Conservation (phyloP, 1,140 invertebrate genomes). For the Ganaspis sp. region DNA sequence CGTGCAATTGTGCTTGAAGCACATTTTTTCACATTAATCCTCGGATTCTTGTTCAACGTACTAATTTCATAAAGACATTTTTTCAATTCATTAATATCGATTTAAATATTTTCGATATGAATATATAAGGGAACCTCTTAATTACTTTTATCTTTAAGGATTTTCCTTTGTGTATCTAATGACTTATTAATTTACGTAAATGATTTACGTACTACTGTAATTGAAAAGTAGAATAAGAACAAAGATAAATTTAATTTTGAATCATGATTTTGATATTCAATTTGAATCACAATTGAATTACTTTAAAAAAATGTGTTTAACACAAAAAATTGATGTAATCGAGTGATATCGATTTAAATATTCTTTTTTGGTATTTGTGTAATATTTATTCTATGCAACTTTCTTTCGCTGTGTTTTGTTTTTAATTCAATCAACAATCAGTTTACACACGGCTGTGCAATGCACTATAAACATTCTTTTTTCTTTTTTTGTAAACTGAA, state of each 20-base stretch:
- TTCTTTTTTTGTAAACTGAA: neutral
- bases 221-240: conserved; percentile 16
- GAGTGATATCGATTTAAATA: neutral
- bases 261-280: neutral
- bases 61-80: neutral
- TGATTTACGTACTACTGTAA: neutral
- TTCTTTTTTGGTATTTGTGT: neutral
- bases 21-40: neutral
- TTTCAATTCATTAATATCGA: neutral
- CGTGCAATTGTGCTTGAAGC: neutral
- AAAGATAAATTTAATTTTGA: neutral
- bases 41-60: neutral
- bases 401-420: neutral
- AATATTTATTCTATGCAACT: neutral
- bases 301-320: neutral
- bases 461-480: neutral
- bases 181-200: neutral
- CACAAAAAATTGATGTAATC: neutral
- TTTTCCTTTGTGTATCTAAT: neutral
- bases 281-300: neutral
- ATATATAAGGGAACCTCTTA: too few relatives aligned
- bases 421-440: neutral
- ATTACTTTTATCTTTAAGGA: conserved; percentile 4
- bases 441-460: neutral
- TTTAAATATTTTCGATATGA: neutral